Conservation (phyloP, 1,140 invertebrate genomes). For the Drosophila santomea region DNA sequence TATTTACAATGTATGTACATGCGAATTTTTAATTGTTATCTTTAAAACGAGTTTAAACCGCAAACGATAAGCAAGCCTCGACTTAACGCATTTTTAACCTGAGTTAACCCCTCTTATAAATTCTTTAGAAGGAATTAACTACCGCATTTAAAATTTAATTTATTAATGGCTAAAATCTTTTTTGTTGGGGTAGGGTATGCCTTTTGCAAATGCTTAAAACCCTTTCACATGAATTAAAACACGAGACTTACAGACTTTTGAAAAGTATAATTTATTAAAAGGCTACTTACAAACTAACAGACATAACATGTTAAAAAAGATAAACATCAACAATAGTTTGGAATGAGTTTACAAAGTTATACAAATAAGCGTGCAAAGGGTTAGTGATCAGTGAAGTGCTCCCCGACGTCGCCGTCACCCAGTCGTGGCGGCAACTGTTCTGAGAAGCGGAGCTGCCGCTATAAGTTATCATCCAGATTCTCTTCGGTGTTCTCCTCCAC, state of each 20-base stretch:
- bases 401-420: conserved; percentile 56
- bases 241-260: no score
- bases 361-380: conserved; percentile 10
- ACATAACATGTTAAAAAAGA: conserved; percentile 2
- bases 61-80: neutral
- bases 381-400: conserved; percentile 44
- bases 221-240: no score
- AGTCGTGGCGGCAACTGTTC: conserved; percentile 41
- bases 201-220: no score
- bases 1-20: neutral
- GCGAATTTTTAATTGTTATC: neutral
- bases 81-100: neutral
- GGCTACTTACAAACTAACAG: neutral
- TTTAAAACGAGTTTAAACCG: conserved; percentile 1
- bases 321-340: neutral
- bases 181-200: no score
- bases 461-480: conserved; percentile 79
- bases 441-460: conserved; percentile 72
- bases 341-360: conserved; percentile 10
- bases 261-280: neutral
- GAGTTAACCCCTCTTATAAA: no score
- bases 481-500: conserved; percentile 86
- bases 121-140: no score
- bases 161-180: no score
- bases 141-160: no score